Percentiles rank a stretch among this genome's conserved stretches.
phyloP scores from a whole-genome alignment of 2,888 invertebrate species.

The Drosophila flavopinicola region DNA sequence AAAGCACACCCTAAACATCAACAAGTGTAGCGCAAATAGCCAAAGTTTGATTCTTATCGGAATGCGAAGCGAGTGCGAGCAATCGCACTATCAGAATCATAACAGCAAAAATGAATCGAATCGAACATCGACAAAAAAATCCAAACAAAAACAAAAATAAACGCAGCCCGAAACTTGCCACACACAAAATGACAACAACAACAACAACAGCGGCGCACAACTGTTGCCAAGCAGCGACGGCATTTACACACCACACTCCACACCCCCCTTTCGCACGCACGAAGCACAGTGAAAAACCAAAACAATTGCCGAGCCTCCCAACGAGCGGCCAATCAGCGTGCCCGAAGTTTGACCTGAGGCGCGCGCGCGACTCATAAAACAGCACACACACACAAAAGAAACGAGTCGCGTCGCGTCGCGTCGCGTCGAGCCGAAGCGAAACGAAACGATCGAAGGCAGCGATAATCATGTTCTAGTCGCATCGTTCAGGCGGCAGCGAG shows the following conservation, averaged over 20 bases:
- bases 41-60: conserved; percentile 48
- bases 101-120: conserved; percentile 23
- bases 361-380: conserved; percentile 29
- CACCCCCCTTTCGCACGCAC: not conserved
- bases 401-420: conserved; percentile 22
- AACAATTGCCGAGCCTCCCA: conserved; percentile 81
- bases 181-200: conserved; percentile 5
- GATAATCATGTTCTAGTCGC: conserved; percentile 59
- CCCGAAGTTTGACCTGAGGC: conserved; percentile 59
- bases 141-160: conserved; percentile 5
- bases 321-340: conserved; percentile 68
- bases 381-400: not conserved
- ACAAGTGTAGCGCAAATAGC: conserved; percentile 31
- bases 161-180: conserved; percentile 5
- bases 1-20: conserved; percentile 27
- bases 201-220: too few species aligned
- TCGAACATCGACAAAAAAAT: conserved; percentile 13
- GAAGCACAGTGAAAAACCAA: conserved; percentile 62
- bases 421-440: conserved; percentile 42
- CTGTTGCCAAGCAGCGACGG: conserved; percentile 52
- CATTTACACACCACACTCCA: not conserved
- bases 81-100: conserved; percentile 34
- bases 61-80: conserved; percentile 19
- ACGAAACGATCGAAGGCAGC: conserved; percentile 37
- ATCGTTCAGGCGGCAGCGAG: conserved; percentile 42